Base-by-base conservation (phyloP, 2,113 vertebrate species). In the Forbesichthys papilliferus region DNA sequence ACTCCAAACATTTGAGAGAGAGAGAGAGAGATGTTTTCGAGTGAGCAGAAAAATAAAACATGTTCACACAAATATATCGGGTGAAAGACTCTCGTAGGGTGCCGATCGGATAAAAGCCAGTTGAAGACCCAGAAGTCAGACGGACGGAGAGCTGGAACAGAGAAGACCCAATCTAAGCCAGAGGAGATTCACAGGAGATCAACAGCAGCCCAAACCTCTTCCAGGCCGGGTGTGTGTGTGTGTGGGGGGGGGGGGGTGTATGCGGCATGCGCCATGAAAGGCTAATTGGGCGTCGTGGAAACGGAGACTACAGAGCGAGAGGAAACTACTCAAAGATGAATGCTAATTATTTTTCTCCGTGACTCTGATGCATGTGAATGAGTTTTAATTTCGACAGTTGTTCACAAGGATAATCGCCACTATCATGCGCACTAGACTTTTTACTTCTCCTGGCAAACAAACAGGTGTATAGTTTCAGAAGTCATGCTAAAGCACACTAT, bases 281-380 rank as follows among this genome's bases (percentile, higher is more conserved):
- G 74, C 79, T 84, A 86, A 87, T 85, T 82, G 83, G 69, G 4
- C 7, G 36, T 6, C 36, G 36, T 42, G 36, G 36, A 5, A 8
- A 42, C 4, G 51, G 33, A 51, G 53, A 27, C 9, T 36, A 27
- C 27, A 20, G 51, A 49, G 20, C 56, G 68, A 5, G 72, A 63
- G 13, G 68, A 80, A 76, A 66, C 78, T 85, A 78, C 71, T 89
- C 78, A 78, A 80, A 83, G 85, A 80, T 51, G 64, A 71, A 74
- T 88, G 77, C 79, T 91, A 90, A 92, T 92, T 91, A 88, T 79
- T 91, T 89, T 92, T 90, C 88, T 88, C 82, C 79, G 86, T 86
- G 88, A 88, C 88, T 87, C 82, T 81, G 84, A 78, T 69, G 82
- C 78, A 80, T 89, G 85, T 77, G 84, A 90, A 87, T 79, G 71